Percentiles rank a stretch among this genome's conserved stretches.
phyloP scores from a whole-genome alignment of 2,113 vertebrate genomes.

The Leptosomus discolor region DNA sequence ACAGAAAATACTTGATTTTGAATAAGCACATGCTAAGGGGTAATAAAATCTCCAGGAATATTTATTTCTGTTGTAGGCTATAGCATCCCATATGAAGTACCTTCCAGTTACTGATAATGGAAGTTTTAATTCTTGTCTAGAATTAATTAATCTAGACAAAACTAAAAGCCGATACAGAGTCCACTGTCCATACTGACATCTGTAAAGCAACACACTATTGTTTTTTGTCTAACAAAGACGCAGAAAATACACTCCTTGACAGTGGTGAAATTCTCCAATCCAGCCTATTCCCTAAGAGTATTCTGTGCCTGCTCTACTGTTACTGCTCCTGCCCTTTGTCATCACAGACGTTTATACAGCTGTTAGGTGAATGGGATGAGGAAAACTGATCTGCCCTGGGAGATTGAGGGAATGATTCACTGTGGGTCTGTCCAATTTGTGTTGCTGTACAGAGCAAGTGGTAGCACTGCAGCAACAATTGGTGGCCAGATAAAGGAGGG shows the following conservation, averaged over 20 bases:
- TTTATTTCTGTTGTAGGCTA: not conserved
- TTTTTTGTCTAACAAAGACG: not conserved
- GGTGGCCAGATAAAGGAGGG: not conserved
- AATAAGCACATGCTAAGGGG: not conserved
- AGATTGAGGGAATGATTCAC: not conserved
- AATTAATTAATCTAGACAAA: not conserved
- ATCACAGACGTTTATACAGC: not conserved
- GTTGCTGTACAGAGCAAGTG: not conserved
- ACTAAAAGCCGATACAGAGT: not conserved
- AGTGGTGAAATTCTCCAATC: not conserved
- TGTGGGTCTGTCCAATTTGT: rapidly evolving
- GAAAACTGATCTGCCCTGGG: not conserved
- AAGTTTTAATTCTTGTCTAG: not conserved
- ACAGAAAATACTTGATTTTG: not conserved
- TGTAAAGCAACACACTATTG: not conserved
- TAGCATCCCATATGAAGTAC: not conserved
- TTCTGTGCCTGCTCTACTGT: not conserved
- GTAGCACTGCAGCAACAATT: not conserved
- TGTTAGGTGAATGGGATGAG: not conserved
- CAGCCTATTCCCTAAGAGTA: not conserved
- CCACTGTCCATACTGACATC: not conserved
- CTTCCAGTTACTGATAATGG: not conserved
- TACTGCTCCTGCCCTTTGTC: not conserved
- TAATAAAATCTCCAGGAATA: not conserved
- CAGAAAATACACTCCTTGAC: not conserved